Evolutionary conservation across 2,797 vertebrate genomes (phyloP).

Genomic region (Falco biarmicus): DNA sequence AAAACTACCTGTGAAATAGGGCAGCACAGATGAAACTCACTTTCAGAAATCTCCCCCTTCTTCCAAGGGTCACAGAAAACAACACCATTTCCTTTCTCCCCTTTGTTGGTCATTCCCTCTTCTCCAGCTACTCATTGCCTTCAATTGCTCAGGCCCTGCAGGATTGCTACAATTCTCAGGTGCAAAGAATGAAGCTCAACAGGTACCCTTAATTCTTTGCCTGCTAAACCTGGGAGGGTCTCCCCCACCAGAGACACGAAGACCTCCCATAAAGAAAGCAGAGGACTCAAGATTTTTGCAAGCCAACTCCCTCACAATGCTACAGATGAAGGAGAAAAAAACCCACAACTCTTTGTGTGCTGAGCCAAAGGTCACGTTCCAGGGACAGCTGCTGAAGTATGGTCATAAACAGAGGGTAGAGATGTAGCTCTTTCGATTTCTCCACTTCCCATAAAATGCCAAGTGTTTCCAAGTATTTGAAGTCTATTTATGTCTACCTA

Average conservation of each 20-base stretch:
- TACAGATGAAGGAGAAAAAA: background rate
- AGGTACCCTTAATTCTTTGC: background rate
- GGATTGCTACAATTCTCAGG: background rate
- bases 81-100: accelerated
- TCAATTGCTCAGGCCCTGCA: background rate
- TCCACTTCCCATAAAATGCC: background rate
- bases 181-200: background rate
- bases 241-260: background rate
- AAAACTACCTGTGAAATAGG: background rate
- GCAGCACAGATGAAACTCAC: accelerated
- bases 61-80: background rate
- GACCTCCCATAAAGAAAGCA: background rate
- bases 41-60: background rate
- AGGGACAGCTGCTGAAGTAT: background rate
- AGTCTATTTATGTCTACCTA: background rate
- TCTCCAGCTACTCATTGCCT: background rate
- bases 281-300: background rate
- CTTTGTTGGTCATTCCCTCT: background rate
- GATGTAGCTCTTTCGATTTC: background rate
- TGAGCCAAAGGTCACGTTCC: background rate
- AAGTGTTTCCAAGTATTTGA: background rate
- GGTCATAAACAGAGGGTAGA: background rate
- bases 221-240: background rate
- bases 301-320: background rate
- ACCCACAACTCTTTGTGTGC: background rate